phyloP scores from a whole-genome alignment of 2,797 vertebrate species.

The Semotilus atromaculatus region DNA sequence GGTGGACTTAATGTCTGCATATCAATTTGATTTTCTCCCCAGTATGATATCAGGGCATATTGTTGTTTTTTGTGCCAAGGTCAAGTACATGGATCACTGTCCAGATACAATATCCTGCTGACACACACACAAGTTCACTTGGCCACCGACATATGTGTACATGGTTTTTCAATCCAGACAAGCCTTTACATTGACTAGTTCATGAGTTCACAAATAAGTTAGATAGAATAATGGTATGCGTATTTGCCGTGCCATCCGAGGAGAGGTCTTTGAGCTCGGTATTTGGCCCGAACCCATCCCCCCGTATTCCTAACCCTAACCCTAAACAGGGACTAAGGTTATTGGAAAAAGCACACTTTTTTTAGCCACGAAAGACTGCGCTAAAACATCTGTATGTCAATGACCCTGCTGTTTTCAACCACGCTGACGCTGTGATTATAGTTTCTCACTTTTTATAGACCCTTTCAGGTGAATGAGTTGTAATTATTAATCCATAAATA shows the following conservation, averaged over 20 bases:
- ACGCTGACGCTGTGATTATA: background rate
- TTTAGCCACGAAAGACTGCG: background rate
- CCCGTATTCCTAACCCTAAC: too few relatives aligned
- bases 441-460: conserved; percentile 6
- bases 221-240: too few relatives aligned
- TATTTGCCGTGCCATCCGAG: too few relatives aligned
- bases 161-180: conserved; percentile 2
- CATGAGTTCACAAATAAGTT: too few relatives aligned
- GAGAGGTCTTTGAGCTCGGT: too few relatives aligned
- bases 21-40: conserved; percentile 13
- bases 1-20: conserved; percentile 24
- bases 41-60: conserved; percentile 10
- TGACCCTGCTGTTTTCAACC: conserved; percentile 19
- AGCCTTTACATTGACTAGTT: background rate
- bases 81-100: conserved; percentile 35
- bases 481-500: background rate
- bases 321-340: background rate
- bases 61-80: conserved; percentile 8
- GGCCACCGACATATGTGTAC: background rate
- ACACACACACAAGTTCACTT: background rate
- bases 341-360: background rate
- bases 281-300: too few relatives aligned
- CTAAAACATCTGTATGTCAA: conserved; percentile 13
- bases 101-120: background rate
- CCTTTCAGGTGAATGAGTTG: background rate